These are phyloP conservation scores for Monoplex corrugatus DNA, from an alignment of 2,888 invertebrate species.

Conservation along the genomic window DNA sequence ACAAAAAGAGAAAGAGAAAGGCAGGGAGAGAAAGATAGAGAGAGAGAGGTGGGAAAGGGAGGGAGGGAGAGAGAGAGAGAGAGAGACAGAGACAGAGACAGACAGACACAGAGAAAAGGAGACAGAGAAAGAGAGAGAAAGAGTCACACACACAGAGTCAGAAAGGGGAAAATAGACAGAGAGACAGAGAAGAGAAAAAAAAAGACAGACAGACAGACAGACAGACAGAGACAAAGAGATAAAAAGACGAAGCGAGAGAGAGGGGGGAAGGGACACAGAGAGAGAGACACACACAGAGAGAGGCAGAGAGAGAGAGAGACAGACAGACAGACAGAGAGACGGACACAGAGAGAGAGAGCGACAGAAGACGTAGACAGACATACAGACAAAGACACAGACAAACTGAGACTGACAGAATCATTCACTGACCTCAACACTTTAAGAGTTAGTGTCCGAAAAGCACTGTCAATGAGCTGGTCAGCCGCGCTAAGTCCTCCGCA, in stretches of 20 bases:
- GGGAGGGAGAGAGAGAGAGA: no score
- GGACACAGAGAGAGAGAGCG: neutral
- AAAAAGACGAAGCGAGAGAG: neutral
- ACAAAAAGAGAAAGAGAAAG: no score
- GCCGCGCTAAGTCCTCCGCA: constrained; percentile 71
- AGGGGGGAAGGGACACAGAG: neutral
- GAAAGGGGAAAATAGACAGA: no score
- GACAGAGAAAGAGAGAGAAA: no score
- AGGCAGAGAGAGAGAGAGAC: neutral
- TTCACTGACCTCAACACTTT: constrained; percentile 74
- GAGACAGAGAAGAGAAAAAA: no score
- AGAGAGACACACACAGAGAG: neutral
- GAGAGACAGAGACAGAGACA: no score
- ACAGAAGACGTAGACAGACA: neutral
- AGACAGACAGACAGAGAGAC: no score
- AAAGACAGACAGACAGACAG: no score
- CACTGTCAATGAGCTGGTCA: constrained; percentile 74
- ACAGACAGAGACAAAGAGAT: neutral
- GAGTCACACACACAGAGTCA: no score
- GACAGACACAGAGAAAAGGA: no score
- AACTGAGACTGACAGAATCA: neutral
- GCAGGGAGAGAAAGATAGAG: no score
- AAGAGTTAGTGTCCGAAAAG: constrained; percentile 77
- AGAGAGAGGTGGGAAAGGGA: no score
- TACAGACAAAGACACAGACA: neutral